These are phyloP conservation scores for Astur gentilis DNA, from an alignment of 2,113 vertebrate species.

Conservation along the genomic window DNA sequence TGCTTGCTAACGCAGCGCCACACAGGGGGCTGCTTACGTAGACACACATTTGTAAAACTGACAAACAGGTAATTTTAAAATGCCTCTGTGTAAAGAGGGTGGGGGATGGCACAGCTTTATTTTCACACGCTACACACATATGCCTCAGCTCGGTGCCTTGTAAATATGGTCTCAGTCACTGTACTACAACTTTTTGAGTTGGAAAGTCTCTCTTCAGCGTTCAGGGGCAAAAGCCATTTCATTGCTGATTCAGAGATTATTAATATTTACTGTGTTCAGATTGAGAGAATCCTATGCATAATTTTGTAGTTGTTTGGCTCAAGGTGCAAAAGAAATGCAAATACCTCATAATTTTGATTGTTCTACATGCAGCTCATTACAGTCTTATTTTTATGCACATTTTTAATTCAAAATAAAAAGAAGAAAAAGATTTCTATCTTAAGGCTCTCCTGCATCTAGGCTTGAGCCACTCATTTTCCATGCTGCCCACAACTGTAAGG, in stretches of 20 bases:
- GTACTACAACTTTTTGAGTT: neutral
- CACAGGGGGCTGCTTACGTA: neutral
- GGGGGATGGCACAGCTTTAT: neutral
- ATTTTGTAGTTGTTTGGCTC: slow-evolving; percentile 55
- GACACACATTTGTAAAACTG: slow-evolving; percentile 30
- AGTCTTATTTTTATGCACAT: slow-evolving; percentile 49
- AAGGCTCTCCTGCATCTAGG: neutral
- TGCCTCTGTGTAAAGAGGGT: neutral
- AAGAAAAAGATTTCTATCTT: neutral
- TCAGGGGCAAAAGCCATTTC: slow-evolving; percentile 26
- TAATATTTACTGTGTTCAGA: slow-evolving; percentile 63
- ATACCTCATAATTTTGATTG: slow-evolving; percentile 42
- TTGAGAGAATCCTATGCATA: slow-evolving; percentile 50
- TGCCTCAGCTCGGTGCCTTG: neutral
- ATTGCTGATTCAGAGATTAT: slow-evolving; percentile 52
- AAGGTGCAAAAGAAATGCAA: slow-evolving; percentile 50
- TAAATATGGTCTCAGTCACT: neutral
- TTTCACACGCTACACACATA: neutral
- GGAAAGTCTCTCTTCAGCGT: slow-evolving; percentile 20
- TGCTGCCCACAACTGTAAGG: neutral
- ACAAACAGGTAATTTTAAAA: slow-evolving; percentile 36
- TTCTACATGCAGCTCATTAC: slow-evolving; percentile 42
- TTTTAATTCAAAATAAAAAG: slow-evolving; percentile 39
- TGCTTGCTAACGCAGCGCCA: neutral
- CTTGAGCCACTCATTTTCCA: neutral